These are phyloP conservation scores for Rhopilema esculentum DNA, from an alignment of 30 jellyfish, hydroid and myxozoan species.

Conservation along the genomic window DNA sequence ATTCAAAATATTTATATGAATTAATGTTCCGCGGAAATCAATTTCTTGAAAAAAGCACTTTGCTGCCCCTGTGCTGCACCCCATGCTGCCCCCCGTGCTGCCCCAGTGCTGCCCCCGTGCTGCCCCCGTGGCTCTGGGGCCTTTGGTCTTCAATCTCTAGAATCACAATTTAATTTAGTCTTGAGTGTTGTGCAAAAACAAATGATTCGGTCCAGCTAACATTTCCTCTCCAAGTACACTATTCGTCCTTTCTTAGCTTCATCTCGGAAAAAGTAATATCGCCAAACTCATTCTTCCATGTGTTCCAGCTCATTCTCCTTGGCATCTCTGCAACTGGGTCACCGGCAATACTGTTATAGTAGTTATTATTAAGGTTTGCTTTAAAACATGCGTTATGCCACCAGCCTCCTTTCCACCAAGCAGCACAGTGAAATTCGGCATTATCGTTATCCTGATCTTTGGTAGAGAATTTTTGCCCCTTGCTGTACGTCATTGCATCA, in stretches of 20 bases:
- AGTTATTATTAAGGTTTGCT: slow-evolving; percentile 8
- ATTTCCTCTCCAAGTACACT: too few species aligned
- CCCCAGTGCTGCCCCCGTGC: too few species aligned
- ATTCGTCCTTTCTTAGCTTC: slow-evolving; percentile 10
- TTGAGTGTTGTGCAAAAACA: too few species aligned
- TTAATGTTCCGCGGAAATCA: too few species aligned
- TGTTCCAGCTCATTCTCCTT: background rate
- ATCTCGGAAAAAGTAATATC: slow-evolving; percentile 7
- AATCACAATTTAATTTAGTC: too few species aligned
- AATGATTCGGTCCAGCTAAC: too few species aligned
- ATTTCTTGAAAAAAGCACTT: too few species aligned
- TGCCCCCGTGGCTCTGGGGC: too few species aligned
- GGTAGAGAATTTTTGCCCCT: slow-evolving; percentile 7
- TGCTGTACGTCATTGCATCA: background rate
- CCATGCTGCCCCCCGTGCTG: too few species aligned
- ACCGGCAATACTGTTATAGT: background rate
- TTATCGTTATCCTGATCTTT: slow-evolving; percentile 33
- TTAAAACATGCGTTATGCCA: slow-evolving; percentile 32
- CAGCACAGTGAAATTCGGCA: slow-evolving; percentile 21
- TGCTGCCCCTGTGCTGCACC: too few species aligned
- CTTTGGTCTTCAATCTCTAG: too few species aligned
- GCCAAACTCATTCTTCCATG: background rate
- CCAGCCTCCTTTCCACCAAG: slow-evolving; percentile 31
- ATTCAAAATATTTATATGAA: too few species aligned
- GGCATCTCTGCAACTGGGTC: background rate